Base-by-base conservation (phyloP, 1,140 invertebrate genomes). In the Ostrea denselamellosa region DNA sequence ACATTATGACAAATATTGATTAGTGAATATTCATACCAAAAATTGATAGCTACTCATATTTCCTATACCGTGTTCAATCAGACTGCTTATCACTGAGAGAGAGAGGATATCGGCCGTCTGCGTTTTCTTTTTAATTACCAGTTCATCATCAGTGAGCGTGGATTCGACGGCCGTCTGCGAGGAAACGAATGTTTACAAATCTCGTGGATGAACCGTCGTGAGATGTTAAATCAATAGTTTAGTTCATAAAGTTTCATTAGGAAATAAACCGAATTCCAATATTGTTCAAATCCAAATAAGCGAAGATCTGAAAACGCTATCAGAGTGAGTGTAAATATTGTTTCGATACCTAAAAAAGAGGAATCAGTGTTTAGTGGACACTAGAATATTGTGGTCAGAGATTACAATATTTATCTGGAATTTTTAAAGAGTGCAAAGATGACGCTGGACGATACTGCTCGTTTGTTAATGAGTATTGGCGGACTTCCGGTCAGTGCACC, bases 401-500 rank as follows among this genome's bases (percentile, higher is more conserved):
- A 7, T 81, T 77, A 77, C 71, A 77, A 12, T 22, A 28, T 14
- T 81, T 8, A n/a, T 44, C n/a, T 34, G 25, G 71, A 28, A 12
- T 34, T 25, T 12, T 12, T 25, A 19, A 3, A 34, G 25, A 44
- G 82, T 83, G 44, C 17, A n/a, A 83, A n/a, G 44, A 53, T 54
- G 52, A 83, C 44, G 9, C 44, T 83, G 44, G 52, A 83, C 44
- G 44, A 85, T 34, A 85, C 83, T 12, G 10, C 83, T n/a, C 53
- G 83, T 22, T 56, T 85, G 19, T n/a, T 85, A 28, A 54, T 54
- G 83, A 54, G 53, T 62, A 4, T 85, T 8, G 86, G 86, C 10
- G 83, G 86, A 22, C 52, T 87, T 0, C 51, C 68, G 2, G 65
- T 87, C 19, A 68, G 85, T 12, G 83, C 89, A 8, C 89, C 89